phyloP scores from a whole-genome alignment of 2,113 vertebrate genomes.

The Nanorana parkeri region DNA sequence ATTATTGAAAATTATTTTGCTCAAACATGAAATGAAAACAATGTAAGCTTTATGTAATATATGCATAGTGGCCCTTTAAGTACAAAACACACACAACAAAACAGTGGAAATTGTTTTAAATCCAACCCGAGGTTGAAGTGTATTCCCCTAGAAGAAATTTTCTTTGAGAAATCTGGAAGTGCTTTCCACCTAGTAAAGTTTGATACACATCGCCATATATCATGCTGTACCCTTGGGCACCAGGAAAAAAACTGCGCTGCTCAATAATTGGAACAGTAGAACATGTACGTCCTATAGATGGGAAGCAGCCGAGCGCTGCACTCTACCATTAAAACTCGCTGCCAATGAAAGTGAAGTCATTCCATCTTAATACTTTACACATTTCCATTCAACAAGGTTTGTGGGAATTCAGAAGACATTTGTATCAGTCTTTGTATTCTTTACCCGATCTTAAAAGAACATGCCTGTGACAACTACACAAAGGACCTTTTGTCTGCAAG shows the following conservation, averaged over 20 bases:
- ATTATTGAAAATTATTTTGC: too few species aligned
- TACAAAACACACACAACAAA: too few species aligned
- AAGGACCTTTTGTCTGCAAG: not conserved
- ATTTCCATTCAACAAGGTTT: not conserved
- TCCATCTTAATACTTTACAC: constrained; percentile 32
- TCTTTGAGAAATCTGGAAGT: constrained; percentile 22
- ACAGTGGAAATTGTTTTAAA: constrained; percentile 1
- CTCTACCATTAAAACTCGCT: constrained; percentile 15
- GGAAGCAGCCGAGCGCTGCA: constrained; percentile 6
- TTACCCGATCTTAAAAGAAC: not conserved
- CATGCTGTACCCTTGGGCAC: constrained; percentile 18
- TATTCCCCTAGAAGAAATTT: constrained; percentile 7
- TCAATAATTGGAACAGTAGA: constrained; percentile 22
- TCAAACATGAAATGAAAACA: too few species aligned
- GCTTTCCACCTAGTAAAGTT: constrained; percentile 27
- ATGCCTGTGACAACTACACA: not conserved
- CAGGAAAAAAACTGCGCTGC: not conserved
- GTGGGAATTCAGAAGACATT: not conserved
- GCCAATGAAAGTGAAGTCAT: constrained; percentile 32
- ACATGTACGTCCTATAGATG: constrained; percentile 4
- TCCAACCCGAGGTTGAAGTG: not conserved
- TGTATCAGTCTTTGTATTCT: not conserved
- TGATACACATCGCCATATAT: constrained; percentile 38
- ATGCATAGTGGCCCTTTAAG: too few species aligned
- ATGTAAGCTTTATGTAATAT: too few species aligned